Evolutionary conservation across 2,113 vertebrate species (phyloP).

Genomic region (Psilopogon haemacephalus): DNA sequence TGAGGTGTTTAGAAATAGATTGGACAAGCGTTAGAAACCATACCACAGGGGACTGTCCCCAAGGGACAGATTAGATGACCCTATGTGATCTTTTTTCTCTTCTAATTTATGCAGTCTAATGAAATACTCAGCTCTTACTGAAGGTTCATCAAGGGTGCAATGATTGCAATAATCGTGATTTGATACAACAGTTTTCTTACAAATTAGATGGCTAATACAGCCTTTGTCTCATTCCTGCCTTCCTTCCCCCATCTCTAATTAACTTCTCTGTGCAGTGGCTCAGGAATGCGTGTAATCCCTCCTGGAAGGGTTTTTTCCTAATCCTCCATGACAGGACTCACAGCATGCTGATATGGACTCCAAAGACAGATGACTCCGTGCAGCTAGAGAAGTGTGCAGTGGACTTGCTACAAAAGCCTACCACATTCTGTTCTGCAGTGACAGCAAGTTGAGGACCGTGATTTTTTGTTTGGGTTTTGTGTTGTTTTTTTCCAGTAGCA

Average conservation of each 20-base stretch:
- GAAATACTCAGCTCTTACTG: conserved; percentile 20
- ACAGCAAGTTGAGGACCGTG: not conserved
- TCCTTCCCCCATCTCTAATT: conserved; percentile 30
- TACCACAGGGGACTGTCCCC: not conserved
- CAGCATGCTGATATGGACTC: conserved; percentile 41
- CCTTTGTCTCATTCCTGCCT: not conserved
- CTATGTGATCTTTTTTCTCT: not conserved
- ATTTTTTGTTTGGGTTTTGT: not conserved
- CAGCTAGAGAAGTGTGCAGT: not conserved
- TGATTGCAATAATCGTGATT: conserved; percentile 46
- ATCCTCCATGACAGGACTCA: conserved; percentile 29
- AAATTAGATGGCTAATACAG: conserved; percentile 50
- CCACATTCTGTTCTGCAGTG: not conserved
- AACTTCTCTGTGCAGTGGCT: conserved; percentile 32
- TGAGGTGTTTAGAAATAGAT: conserved; percentile 5
- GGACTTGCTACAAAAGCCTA: not conserved
- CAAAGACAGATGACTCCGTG: not conserved
- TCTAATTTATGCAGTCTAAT: conserved; percentile 10
- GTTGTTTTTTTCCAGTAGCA: not conserved
- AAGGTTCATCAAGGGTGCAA: conserved; percentile 18
- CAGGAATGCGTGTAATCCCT: conserved; percentile 46
- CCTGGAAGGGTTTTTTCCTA: conserved; percentile 41
- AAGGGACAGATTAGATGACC: conserved; percentile 15
- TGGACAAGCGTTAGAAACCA: conserved; percentile 33
- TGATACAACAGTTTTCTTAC: conserved; percentile 51